Base-by-base conservation (phyloP, 1,140 invertebrate genomes). In the Macrotrachela quadricornifera region DNA sequence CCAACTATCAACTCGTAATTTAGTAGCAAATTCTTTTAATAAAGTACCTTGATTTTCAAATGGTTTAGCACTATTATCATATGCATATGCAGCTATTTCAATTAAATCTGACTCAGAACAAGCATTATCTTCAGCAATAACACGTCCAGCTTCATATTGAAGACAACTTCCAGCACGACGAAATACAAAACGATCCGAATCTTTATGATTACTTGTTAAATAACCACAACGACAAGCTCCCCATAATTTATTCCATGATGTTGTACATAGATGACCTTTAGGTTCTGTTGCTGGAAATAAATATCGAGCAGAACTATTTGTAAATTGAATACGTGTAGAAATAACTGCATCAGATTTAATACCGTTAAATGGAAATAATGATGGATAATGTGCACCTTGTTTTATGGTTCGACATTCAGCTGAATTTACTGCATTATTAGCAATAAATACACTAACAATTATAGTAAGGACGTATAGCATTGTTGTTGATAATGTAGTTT, bases 201-300 rank as follows among this genome's bases (percentile, higher is more conserved):
- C 50, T 46, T 47, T 46, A 18, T 52, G 50, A 39, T 39, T 46
- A 17, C 36, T 21, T 16, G 44, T 52, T 14, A 46, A 39, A 18
- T 42, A 42, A 38, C 50, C 50, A 47, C 50, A 52, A 15, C 43
- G 50, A 52, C 17, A 18, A 17, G 50, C 18, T 52, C 50, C 50
- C n/a, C 12, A 46, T 40, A 52, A n/a, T 52, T 52, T 52, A 41
- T 52, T 52, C 50, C 43, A 46, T 21, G 50, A 45, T 16, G 38
- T 46, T 16, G 41, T 52, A 42, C 50, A 52, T 21, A 52, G 40
- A n/a, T 52, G 18, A 39, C 50, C 50, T 52, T 52, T 52, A 9
- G 21, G 18, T 0, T 52, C 16, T 14, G 39, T 36, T 0, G 50
- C 16, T 18, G 43, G 3, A 18, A 52, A 52, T 12, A 52, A 40